phyloP scores from a whole-genome alignment of 2,113 vertebrate species.

The Pitta sordida region DNA sequence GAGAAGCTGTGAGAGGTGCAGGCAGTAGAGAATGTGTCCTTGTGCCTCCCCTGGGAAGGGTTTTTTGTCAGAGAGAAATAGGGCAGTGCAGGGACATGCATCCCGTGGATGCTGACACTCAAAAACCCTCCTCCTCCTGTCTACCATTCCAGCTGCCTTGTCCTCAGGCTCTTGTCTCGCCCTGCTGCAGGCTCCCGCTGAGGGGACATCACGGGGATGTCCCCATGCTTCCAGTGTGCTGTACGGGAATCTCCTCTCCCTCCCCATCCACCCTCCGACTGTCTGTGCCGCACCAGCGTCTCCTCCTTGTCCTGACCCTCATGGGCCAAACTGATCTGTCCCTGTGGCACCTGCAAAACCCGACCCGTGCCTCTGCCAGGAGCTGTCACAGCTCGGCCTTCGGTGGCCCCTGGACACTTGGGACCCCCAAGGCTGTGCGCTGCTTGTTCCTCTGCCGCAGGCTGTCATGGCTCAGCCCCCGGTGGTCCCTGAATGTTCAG shows the following conservation, averaged over 20 bases:
- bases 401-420: not conserved
- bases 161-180: not conserved
- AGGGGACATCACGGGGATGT: not conserved
- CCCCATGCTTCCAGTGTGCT: not conserved
- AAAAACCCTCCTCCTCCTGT: not conserved
- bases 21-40: not conserved
- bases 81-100: accelerated
- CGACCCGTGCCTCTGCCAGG: accelerated
- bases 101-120: not conserved
- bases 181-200: not conserved
- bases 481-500: not conserved
- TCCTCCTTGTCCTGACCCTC: no score
- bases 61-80: not conserved
- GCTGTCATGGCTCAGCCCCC: not conserved
- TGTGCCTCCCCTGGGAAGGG: not conserved
- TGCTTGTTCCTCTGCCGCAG: not conserved
- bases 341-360: not conserved
- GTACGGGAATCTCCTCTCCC: not conserved
- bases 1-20: not conserved
- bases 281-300: not conserved
- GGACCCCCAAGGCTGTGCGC: not conserved
- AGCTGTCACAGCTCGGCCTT: not conserved
- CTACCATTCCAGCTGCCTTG: not conserved
- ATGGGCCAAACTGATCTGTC: not conserved
- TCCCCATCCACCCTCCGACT: not conserved